Evolutionary conservation across 1,140 invertebrate species (phyloP).

Genomic region (Battus philenor): DNA sequence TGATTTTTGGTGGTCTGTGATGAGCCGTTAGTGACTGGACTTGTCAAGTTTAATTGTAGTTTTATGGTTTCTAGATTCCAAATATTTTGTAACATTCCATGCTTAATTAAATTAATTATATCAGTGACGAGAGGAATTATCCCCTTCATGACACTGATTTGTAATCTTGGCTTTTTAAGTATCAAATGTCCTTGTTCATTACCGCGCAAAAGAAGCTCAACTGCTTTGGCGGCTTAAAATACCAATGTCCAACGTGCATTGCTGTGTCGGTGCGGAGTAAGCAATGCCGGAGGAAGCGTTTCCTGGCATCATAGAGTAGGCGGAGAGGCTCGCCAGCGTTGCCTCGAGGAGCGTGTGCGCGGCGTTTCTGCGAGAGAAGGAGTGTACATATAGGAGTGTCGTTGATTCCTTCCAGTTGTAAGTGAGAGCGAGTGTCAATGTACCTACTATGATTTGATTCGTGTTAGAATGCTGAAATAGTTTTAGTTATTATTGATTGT

Average conservation of each 20-base stretch:
- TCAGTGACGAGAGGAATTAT: too few relatives aligned
- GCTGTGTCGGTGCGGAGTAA: too few relatives aligned
- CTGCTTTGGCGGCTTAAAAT: too few relatives aligned
- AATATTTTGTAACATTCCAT: conserved; percentile 2
- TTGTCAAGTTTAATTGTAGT: too few relatives aligned
- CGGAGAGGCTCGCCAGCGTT: background rate
- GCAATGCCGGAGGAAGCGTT: too few relatives aligned
- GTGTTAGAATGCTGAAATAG: conserved; percentile 65
- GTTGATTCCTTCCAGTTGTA: conserved; percentile 64
- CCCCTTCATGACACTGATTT: too few relatives aligned
- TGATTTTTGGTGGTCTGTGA: background rate
- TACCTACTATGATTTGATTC: conserved; percentile 47
- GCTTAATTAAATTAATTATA: background rate
- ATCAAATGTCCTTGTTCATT: too few relatives aligned
- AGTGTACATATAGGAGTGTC: conserved; percentile 63
- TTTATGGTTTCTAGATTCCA: background rate
- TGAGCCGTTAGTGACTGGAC: background rate
- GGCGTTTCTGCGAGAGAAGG: conserved; percentile 39
- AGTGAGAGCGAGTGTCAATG: conserved; percentile 39
- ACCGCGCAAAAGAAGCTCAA: too few relatives aligned
- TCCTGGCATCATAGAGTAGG: background rate
- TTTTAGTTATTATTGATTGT: conserved; percentile 70
- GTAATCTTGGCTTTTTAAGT: too few relatives aligned
- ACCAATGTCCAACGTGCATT: too few relatives aligned
- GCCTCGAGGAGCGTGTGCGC: background rate